Evolutionary conservation across 2,888 invertebrate species (phyloP).

Genomic region (Urechis unicinctus): DNA sequence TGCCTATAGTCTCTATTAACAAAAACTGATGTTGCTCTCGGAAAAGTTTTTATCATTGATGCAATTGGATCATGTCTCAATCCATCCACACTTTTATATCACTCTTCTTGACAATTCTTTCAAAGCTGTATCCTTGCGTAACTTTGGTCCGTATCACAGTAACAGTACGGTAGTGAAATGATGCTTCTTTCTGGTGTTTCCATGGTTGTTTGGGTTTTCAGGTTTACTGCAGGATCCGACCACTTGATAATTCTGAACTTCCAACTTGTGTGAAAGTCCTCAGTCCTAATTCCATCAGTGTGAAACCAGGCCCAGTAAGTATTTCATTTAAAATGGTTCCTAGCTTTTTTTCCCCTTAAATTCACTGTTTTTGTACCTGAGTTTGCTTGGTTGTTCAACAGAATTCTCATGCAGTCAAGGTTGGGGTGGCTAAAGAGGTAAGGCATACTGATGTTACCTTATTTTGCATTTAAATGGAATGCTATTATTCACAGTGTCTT

Average conservation of each 20-base stretch:
- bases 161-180: too few relatives aligned
- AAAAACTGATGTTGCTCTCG: too few relatives aligned
- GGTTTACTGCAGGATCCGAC: conserved; percentile 81
- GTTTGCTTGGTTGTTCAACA: conserved; percentile 5
- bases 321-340: too few relatives aligned
- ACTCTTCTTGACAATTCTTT: too few relatives aligned
- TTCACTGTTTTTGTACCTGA: background rate
- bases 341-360: background rate
- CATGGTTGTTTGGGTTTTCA: conserved; percentile 38
- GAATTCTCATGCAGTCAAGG: conserved; percentile 14
- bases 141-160: too few relatives aligned
- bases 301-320: conserved; percentile 33
- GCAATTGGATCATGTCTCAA: too few relatives aligned
- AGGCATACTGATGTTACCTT: background rate
- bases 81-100: too few relatives aligned
- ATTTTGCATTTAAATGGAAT: background rate
- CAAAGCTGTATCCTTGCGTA: too few relatives aligned
- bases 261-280: conserved; percentile 48
- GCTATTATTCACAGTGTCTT: background rate
- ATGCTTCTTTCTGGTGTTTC: background rate
- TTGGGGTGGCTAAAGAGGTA: conserved; percentile 24
- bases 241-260: conserved; percentile 61
- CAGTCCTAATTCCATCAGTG: conserved; percentile 42
- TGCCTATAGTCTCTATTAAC: too few relatives aligned
- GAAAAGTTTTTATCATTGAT: too few relatives aligned